Percentiles rank a stretch among this genome's conserved stretches.
phyloP scores from a whole-genome alignment of 2,797 vertebrate genomes.

The Champsocephalus esox region DNA sequence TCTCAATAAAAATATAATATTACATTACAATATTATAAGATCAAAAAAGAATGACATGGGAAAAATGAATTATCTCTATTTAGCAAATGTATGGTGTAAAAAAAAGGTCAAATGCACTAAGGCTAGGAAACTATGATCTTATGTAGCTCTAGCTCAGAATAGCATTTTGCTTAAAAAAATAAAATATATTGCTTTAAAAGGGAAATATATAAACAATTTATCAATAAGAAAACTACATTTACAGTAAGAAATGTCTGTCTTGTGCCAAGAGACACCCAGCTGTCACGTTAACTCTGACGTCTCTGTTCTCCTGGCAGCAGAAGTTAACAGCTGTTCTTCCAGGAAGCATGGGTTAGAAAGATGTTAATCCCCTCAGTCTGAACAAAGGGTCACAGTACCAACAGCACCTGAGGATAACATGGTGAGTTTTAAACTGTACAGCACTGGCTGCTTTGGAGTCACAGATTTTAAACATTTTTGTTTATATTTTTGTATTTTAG shows the following conservation, averaged over 20 bases:
- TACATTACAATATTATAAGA: too few relatives aligned
- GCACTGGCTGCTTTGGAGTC: not conserved
- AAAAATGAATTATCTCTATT: too few relatives aligned
- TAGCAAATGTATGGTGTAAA: too few relatives aligned
- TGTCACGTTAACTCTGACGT: conserved; percentile 60
- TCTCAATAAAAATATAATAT: not conserved
- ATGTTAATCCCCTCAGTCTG: conserved; percentile 71
- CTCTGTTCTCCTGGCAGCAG: conserved; percentile 62
- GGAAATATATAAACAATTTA: too few relatives aligned
- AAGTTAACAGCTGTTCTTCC: conserved; percentile 42
- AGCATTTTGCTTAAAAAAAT: too few relatives aligned
- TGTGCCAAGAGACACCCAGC: not conserved
- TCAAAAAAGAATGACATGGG: too few relatives aligned
- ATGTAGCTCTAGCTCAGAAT: too few relatives aligned
- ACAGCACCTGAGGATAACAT: conserved; percentile 66
- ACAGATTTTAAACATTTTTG: not conserved
- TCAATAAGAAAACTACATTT: too few relatives aligned
- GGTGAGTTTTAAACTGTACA: conserved; percentile 70
- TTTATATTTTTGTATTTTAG: not conserved
- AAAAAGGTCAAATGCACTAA: too few relatives aligned
- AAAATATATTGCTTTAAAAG: too few relatives aligned
- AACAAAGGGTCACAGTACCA: conserved; percentile 35
- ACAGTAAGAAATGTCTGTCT: not conserved
- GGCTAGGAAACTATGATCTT: too few relatives aligned
- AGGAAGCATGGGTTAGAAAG: conserved; percentile 23